Evolutionary conservation across 2,797 vertebrate genomes (phyloP).

Genomic region (Microctenopoma stevenorrisi): DNA sequence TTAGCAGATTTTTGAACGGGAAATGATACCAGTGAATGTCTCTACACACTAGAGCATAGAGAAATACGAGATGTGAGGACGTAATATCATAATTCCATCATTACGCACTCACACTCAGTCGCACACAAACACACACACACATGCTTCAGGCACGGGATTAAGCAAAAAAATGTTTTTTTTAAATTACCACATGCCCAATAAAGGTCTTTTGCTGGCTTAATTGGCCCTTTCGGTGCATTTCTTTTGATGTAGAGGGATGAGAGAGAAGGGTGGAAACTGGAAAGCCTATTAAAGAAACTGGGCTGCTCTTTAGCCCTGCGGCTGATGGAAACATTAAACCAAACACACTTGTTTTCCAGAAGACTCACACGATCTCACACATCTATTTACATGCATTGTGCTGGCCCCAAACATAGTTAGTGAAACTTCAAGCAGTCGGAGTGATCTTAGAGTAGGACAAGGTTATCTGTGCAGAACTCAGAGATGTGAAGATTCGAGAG

Average conservation of each 20-base stretch:
- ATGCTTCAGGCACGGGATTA: conserved; percentile 61
- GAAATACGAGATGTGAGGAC: conserved; percentile 41
- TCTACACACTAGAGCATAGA: background rate
- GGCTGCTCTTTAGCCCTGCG: conserved; percentile 51
- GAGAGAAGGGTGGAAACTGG: conserved; percentile 60
- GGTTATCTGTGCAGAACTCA: conserved; percentile 33
- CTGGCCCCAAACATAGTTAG: conserved; percentile 34
- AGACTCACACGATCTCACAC: conserved; percentile 22
- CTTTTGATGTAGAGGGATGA: conserved; percentile 75
- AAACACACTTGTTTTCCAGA: conserved; percentile 36
- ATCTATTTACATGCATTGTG: conserved; percentile 37
- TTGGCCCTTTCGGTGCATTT: conserved; percentile 71
- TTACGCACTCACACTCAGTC: conserved; percentile 16
- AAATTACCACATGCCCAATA: conserved; percentile 58
- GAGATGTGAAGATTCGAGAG: conserved; percentile 38
- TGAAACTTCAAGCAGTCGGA: conserved; percentile 43
- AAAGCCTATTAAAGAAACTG: conserved; percentile 60
- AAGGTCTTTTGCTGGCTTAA: conserved; percentile 74
- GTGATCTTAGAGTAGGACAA: conserved; percentile 40
- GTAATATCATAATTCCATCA: conserved; percentile 39
- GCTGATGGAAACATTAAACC: conserved; percentile 48
- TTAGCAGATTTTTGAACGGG: conserved; percentile 2
- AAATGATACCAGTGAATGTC: conserved; percentile 14
- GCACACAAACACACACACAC: conserved; percentile 27
- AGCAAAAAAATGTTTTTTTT: conserved; percentile 52